phyloP scores from a whole-genome alignment of 2,888 invertebrate species.

The Cryptosula pallasiana region DNA sequence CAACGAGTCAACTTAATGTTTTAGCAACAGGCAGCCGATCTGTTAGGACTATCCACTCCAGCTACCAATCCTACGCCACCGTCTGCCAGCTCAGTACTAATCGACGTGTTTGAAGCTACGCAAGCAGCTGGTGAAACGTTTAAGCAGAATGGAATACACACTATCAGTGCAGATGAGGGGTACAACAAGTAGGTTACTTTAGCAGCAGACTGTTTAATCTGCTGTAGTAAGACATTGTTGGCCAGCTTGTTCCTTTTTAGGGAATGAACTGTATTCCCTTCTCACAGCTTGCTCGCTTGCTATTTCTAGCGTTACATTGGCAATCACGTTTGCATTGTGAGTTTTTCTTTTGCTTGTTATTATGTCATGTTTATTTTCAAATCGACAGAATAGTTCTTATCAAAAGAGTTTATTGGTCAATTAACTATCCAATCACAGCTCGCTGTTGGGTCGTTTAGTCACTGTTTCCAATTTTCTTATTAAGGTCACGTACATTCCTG shows the following conservation, averaged over 20 bases:
- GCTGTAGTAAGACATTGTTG: neutral
- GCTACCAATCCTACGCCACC: conserved; percentile 18
- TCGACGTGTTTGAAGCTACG: conserved; percentile 22
- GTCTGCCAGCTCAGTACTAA: conserved; percentile 11
- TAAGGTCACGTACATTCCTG: too few relatives aligned
- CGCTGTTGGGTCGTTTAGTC: too few relatives aligned
- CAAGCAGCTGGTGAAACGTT: conserved; percentile 16
- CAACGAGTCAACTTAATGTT: neutral
- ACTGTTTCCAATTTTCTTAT: too few relatives aligned
- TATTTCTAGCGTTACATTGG: too few relatives aligned
- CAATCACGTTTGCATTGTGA: too few relatives aligned
- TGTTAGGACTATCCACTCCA: conserved; percentile 8
- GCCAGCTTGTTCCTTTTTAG: neutral
- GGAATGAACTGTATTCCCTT: neutral
- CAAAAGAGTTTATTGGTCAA: too few relatives aligned
- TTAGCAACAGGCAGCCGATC: conserved; percentile 20
- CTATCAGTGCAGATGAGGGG: conserved; percentile 17
- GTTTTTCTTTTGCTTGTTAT: too few relatives aligned
- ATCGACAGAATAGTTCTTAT: too few relatives aligned
- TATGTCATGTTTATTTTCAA: too few relatives aligned
- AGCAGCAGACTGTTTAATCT: neutral
- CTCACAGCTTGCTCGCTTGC: too few relatives aligned
- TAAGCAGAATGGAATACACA: conserved; percentile 21
- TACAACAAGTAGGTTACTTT: neutral
- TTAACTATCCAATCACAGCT: too few relatives aligned